Evolutionary conservation across 2,888 invertebrate genomes (phyloP).

Genomic region (Conchocele bisecta): DNA sequence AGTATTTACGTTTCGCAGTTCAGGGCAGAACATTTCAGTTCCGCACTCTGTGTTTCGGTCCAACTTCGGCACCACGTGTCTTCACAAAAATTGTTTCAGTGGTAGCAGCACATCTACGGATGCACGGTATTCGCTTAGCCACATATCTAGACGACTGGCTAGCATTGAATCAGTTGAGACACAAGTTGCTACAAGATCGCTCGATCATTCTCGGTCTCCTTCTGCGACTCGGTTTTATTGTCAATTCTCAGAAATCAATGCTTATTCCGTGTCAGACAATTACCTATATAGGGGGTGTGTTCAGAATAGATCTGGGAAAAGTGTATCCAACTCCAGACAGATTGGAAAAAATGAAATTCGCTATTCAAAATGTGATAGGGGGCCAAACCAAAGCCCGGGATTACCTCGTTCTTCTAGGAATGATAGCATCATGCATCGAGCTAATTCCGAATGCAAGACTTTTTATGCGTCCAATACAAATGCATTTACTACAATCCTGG

Average conservation of each 20-base stretch:
- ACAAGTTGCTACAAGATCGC: slow-evolving; percentile 24
- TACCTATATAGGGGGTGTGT: slow-evolving; percentile 33
- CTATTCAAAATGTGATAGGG: background rate
- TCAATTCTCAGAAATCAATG: slow-evolving; percentile 42
- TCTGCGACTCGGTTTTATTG: slow-evolving; percentile 43
- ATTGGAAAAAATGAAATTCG: slow-evolving; percentile 6
- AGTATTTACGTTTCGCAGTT: slow-evolving; percentile 28
- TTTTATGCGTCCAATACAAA: slow-evolving; percentile 46
- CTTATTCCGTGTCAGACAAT: slow-evolving; percentile 36
- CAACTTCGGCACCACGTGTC: slow-evolving; percentile 27
- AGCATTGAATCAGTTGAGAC: slow-evolving; percentile 23
- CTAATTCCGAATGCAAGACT: slow-evolving; percentile 48
- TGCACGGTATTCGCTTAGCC: slow-evolving; percentile 24
- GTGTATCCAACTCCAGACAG: slow-evolving; percentile 36
- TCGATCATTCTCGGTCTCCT: slow-evolving; percentile 17
- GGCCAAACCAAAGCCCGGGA: background rate
- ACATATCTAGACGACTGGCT: slow-evolving; percentile 47
- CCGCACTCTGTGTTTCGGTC: slow-evolving; percentile 38
- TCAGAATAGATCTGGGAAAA: slow-evolving; percentile 20
- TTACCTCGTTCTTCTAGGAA: slow-evolving; percentile 16
- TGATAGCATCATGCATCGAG: slow-evolving; percentile 43
- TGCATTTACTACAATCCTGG: slow-evolving; percentile 19
- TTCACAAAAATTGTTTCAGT: slow-evolving; percentile 33
- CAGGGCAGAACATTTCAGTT: slow-evolving; percentile 34
- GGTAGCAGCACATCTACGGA: slow-evolving; percentile 37